Percentiles rank a stretch among this genome's conserved stretches.
These are phyloP conservation scores for Manis crassicaudata DNA, from an alignment of 2,797 vertebrate species.

Conservation along the genomic window DNA sequence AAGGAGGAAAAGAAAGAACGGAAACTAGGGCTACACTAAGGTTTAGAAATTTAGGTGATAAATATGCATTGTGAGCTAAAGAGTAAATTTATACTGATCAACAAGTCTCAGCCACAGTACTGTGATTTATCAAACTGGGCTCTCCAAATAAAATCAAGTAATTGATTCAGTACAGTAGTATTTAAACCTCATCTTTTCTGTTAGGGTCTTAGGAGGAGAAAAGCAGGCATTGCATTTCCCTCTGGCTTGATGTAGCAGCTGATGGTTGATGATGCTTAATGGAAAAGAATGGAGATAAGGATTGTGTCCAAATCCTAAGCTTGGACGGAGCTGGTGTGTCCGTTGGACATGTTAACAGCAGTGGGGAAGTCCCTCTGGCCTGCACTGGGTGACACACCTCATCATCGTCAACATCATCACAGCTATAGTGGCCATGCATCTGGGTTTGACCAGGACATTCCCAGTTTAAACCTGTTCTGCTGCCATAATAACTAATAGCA, in stretches of 20 bases:
- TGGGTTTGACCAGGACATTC: not conserved
- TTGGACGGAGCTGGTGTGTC: not conserved
- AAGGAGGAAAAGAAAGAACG: not conserved
- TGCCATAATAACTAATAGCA: not conserved
- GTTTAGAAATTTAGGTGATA: conserved; percentile 44
- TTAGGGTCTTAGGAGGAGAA: not conserved
- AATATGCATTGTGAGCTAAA: not conserved
- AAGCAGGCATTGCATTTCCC: not conserved
- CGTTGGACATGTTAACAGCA: fast-evolving
- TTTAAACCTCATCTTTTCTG: not conserved
- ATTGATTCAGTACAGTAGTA: not conserved
- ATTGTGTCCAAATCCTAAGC: not conserved
- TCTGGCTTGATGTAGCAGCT: not conserved
- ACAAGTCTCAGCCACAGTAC: not conserved
- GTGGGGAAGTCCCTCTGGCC: not conserved
- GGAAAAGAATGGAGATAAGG: not conserved
- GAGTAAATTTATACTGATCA: not conserved
- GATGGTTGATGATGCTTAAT: not conserved
- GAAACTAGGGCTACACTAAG: not conserved
- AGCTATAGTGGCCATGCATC: too few species aligned
- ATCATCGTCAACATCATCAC: not conserved
- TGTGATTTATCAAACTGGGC: not conserved
- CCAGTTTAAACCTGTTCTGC: not conserved
- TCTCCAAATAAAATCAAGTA: not conserved
- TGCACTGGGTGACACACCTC: not conserved